Percentiles rank a stretch among this genome's conserved stretches.
Conservation (phyloP, 2,888 invertebrate genomes). For the Caprella mutica region DNA sequence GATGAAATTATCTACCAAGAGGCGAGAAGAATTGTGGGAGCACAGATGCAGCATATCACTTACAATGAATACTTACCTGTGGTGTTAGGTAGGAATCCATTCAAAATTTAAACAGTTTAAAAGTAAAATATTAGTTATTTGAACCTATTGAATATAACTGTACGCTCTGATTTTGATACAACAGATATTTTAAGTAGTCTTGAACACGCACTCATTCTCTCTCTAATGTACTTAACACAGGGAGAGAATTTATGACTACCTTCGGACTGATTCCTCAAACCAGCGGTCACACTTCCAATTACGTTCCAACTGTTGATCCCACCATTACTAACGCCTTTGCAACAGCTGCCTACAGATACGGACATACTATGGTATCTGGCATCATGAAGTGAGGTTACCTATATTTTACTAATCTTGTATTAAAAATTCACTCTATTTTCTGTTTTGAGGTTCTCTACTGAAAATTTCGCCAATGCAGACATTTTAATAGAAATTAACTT, state of each 20-base stretch:
- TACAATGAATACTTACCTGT: slow-evolving; percentile 45
- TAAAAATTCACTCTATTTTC: no score
- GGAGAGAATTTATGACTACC: slow-evolving; percentile 50
- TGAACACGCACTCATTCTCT: no score
- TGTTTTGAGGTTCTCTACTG: no score
- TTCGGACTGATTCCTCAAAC: slow-evolving; percentile 48
- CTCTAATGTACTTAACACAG: slow-evolving; percentile 39
- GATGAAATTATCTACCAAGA: slow-evolving; percentile 46
- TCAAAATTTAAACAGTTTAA: neutral
- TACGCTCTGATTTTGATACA: no score
- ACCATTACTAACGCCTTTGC: slow-evolving; percentile 69
- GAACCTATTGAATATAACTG: no score
- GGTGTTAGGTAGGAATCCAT: slow-evolving; percentile 39
- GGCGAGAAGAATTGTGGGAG: slow-evolving; percentile 44
- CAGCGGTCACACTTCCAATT: slow-evolving; percentile 44
- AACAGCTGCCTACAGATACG: slow-evolving; percentile 72
- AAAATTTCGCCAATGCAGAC: no score
- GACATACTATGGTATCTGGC: slow-evolving; percentile 69
- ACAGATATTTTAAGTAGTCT: no score
- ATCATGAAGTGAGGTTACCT: slow-evolving; percentile 56
- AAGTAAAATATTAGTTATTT: no score
- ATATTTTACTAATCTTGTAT: no score
- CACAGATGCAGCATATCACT: slow-evolving; percentile 45
- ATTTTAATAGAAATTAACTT: no score
- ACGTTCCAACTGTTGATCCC: slow-evolving; percentile 59